These are phyloP conservation scores for Megalops cyprinoides DNA, from an alignment of 2,797 vertebrate genomes.

Conservation along the genomic window DNA sequence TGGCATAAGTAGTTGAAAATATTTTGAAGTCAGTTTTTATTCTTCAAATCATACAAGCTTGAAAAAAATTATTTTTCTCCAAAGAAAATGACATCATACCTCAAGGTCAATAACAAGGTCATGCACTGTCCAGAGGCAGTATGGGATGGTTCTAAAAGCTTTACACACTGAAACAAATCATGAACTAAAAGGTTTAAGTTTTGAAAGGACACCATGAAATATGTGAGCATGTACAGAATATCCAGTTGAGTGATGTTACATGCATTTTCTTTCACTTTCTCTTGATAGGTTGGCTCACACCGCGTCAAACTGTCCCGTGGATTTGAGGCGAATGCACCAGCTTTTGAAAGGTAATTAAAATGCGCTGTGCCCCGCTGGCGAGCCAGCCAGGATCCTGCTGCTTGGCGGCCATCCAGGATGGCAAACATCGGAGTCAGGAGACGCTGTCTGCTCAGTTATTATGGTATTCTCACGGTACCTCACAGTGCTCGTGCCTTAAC, in stretches of 20 bases:
- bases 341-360: slow-evolving; percentile 91
- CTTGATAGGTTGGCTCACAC: slow-evolving; percentile 91
- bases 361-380: slow-evolving; percentile 27
- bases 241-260: not conserved
- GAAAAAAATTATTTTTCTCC: not conserved
- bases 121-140: not conserved
- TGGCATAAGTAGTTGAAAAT: too few relatives aligned
- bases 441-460: not conserved
- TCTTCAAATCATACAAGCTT: too few relatives aligned
- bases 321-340: slow-evolving; percentile 96
- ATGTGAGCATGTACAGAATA: not conserved
- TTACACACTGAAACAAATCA: not conserved
- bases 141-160: not conserved
- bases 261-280: not conserved
- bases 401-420: slow-evolving; percentile 35
- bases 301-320: slow-evolving; percentile 97
- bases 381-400: slow-evolving; percentile 27
- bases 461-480: not conserved
- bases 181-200: not conserved
- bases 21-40: too few relatives aligned
- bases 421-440: not conserved
- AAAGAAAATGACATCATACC: not conserved
- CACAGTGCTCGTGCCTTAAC: not conserved
- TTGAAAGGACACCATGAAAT: not conserved
- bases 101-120: not conserved